Percentiles rank a stretch among this genome's conserved stretches.
Evolutionary conservation across 2,113 vertebrate species (phyloP).

Genomic region (Dipodomys stephensi): DNA sequence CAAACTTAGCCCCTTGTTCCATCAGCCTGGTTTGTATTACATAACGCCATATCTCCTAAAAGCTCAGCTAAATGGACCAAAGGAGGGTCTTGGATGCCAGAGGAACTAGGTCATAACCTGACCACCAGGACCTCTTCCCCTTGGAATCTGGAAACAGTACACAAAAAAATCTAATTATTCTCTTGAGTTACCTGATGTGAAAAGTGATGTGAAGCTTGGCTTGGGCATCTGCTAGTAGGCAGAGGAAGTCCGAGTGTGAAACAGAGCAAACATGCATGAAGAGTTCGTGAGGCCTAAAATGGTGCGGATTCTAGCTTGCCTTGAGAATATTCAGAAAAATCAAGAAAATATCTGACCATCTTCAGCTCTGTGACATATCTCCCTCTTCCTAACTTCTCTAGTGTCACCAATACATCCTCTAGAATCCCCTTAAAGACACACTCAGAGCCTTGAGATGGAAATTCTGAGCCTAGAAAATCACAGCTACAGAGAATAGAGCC

Average conservation of each 20-base stretch:
- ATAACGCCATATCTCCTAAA: background rate
- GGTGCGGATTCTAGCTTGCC: background rate
- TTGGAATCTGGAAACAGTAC: background rate
- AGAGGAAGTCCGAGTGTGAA: background rate
- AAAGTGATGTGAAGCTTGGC: background rate
- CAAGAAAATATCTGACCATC: background rate
- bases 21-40: background rate
- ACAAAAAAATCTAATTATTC: background rate
- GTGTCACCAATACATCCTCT: background rate
- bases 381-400: background rate
- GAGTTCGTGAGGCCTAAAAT: background rate
- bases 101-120: background rate
- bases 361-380: background rate
- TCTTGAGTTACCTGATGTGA: background rate
- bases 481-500: background rate
- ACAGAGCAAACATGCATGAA: background rate
- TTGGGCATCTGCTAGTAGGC: background rate
- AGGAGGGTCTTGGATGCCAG: background rate
- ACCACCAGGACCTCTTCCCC: background rate
- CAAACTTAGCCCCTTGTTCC: background rate
- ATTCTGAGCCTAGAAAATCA: background rate
- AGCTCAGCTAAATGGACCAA: background rate
- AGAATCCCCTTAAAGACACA: background rate
- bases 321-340: background rate
- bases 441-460: background rate